Conservation (phyloP, 2,113 vertebrate genomes). For the Notothenia rossii region DNA sequence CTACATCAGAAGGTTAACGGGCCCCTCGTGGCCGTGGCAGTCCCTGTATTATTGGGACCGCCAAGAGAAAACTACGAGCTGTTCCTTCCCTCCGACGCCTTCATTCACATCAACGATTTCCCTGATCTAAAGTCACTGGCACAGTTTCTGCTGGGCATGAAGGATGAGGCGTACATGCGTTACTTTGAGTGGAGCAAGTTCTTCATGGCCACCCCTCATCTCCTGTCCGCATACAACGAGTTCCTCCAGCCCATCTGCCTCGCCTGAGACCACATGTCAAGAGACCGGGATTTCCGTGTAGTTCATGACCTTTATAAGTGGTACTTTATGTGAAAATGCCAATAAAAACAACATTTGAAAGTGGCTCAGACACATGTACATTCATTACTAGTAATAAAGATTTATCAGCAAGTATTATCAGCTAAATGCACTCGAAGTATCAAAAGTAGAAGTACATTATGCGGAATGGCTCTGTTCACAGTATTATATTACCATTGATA, state of each 20-base stretch:
- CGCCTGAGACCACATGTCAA: conserved; percentile 27
- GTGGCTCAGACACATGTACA: background rate
- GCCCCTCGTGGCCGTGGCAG: conserved; percentile 86
- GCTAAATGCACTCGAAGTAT: too few relatives aligned
- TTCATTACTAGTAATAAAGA: background rate
- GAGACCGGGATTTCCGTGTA: background rate
- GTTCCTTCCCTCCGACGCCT: conserved; percentile 88
- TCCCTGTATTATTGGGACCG: conserved; percentile 90
- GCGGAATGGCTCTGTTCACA: too few relatives aligned
- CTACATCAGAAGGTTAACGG: conserved; percentile 91
- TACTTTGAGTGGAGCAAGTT: conserved; percentile 91
- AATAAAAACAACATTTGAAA: background rate
- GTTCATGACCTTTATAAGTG: conserved; percentile 23
- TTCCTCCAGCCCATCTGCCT: conserved; percentile 59
- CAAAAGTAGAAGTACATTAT: too few relatives aligned
- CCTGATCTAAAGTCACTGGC: conserved; percentile 87
- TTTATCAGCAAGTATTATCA: too few relatives aligned
- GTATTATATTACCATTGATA: too few relatives aligned
- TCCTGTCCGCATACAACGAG: conserved; percentile 83
- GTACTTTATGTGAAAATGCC: conserved; percentile 1
- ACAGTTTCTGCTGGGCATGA: conserved; percentile 87
- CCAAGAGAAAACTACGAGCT: conserved; percentile 92
- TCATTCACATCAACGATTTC: conserved; percentile 91
- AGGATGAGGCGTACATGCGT: conserved; percentile 85
- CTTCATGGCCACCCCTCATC: conserved; percentile 86